Evolutionary conservation across 2,888 invertebrate genomes (phyloP).

Genomic region (Ferrisia virgata): DNA sequence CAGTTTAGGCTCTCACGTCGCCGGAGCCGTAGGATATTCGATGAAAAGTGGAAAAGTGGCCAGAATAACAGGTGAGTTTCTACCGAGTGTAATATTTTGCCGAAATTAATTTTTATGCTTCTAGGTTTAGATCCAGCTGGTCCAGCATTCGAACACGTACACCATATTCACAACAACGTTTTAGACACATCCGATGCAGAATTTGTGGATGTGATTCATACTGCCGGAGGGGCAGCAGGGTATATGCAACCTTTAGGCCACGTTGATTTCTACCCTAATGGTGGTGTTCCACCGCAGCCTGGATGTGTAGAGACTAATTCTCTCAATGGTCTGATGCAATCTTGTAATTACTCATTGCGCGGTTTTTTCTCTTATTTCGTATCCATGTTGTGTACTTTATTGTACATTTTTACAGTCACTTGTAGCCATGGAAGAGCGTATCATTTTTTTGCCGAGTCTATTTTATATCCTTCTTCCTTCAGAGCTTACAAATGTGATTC

Average conservation of each 20-base stretch:
- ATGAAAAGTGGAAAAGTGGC: constrained; percentile 47
- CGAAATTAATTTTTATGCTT: neutral
- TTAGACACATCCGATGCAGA: constrained; percentile 50
- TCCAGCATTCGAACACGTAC: constrained; percentile 45
- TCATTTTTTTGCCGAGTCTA: constrained; percentile 50
- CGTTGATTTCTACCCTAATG: constrained; percentile 52
- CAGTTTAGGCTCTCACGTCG: constrained; percentile 49
- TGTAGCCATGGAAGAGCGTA: constrained; percentile 50
- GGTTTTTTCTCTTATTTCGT: neutral
- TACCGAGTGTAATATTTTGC: neutral
- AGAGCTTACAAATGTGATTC: constrained; percentile 47
- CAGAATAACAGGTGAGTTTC: constrained; percentile 48
- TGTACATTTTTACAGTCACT: constrained; percentile 47
- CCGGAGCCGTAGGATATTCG: constrained; percentile 47
- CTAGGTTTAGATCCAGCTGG: constrained; percentile 48
- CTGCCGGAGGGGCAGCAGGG: constrained; percentile 51
- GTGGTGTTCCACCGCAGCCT: constrained; percentile 49
- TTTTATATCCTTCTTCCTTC: constrained; percentile 48
- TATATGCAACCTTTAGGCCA: constrained; percentile 51
- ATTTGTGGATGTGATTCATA: constrained; percentile 52
- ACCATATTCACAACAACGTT: neutral
- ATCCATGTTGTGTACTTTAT: constrained; percentile 1
- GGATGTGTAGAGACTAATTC: constrained; percentile 46
- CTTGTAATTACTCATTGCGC: constrained; percentile 37
- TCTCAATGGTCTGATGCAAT: constrained; percentile 21